Evolutionary conservation across 2,797 vertebrate genomes (phyloP).

Genomic region (Pipistrellus pipistrellus): DNA sequence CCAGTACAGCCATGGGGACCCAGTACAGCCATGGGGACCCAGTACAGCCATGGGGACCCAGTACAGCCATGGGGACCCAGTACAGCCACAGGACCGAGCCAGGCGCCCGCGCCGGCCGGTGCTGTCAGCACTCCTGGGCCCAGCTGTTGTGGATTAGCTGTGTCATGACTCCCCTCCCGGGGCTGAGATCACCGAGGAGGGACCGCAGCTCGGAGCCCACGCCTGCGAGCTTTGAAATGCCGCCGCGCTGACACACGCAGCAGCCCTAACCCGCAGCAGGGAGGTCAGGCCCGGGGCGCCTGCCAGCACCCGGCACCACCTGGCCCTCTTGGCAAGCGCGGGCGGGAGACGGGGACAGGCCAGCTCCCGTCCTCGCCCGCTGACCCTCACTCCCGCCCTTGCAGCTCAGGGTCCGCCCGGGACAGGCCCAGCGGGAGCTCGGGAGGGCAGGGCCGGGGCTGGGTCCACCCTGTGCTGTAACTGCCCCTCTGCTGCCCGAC

Average conservation of each 20-base stretch:
- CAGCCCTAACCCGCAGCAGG: neutral
- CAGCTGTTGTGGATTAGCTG: neutral
- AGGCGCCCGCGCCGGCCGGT: accelerated
- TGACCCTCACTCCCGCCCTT: neutral
- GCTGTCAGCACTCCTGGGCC: neutral
- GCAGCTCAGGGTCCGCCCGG: neutral
- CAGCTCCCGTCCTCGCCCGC: accelerated
- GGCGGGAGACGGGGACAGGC: neutral
- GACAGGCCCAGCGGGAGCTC: neutral
- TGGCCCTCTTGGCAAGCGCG: neutral
- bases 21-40: too few relatives aligned
- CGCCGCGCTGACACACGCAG: neutral
- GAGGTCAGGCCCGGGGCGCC: neutral
- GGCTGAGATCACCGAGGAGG: neutral
- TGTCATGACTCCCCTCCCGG: neutral
- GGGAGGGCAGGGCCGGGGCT: neutral
- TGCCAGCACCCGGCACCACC: neutral
- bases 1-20: too few relatives aligned
- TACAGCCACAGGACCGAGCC: accelerated
- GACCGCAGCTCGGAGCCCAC: neutral
- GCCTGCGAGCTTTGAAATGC: neutral
- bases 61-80: too few relatives aligned
- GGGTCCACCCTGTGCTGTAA: accelerated
- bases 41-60: too few relatives aligned
- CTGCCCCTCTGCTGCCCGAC: accelerated